A percentile compares a stretch with the other conserved stretches of the same genome.
Conservation (phyloP, 1,140 invertebrate species). For the Stenopsyche tienmushanensis region DNA sequence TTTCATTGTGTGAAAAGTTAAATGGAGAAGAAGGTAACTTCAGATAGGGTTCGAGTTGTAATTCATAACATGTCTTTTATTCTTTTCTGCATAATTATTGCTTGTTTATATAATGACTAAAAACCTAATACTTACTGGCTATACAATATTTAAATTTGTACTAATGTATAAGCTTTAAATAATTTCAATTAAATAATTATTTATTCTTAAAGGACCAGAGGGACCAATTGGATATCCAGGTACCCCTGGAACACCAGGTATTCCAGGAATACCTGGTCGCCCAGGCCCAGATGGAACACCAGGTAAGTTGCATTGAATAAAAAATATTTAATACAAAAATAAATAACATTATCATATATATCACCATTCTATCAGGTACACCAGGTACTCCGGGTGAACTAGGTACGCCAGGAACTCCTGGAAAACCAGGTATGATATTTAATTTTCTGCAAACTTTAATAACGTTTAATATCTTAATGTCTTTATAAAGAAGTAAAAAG, state of each 20-base stretch:
- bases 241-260: slow-evolving; percentile 2
- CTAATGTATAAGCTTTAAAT: slow-evolving; percentile 15
- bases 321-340: not conserved
- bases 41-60: no score
- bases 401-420: not conserved
- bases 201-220: not conserved
- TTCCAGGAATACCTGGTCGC: not conserved
- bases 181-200: slow-evolving; percentile 7
- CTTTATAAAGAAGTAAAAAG: no score
- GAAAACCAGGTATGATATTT: not conserved
- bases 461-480: no score
- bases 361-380: not conserved
- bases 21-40: no score
- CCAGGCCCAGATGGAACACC: slow-evolving; percentile 16
- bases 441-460: no score
- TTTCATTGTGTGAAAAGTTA: no score
- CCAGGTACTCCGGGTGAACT: slow-evolving; percentile 5
- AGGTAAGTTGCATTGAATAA: not conserved
- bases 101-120: no score
- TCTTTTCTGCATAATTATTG: no score
- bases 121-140: not conserved
- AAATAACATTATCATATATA: not conserved
- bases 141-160: not conserved
- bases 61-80: no score
- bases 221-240: not conserved